Percentiles rank a stretch among this genome's conserved stretches.
Evolutionary conservation across 1,140 invertebrate genomes (phyloP).

Genomic region (Hylaeus volcanicus): DNA sequence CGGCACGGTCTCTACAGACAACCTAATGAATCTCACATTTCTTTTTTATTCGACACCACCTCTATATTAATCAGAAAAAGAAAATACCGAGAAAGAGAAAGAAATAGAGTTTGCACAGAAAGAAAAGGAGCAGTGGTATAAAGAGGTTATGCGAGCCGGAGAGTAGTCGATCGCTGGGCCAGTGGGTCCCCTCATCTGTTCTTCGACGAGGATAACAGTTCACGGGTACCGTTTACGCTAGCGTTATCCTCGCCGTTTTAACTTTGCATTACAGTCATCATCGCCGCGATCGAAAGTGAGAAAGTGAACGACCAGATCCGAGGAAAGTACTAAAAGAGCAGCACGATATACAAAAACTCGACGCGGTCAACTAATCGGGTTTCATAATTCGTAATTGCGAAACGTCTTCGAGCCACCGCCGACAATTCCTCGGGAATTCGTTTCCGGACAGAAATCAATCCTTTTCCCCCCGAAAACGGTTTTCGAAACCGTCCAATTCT

Average conservation of each 20-base stretch:
- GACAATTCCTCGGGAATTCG: neutral
- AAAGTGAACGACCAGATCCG: constrained; percentile 53
- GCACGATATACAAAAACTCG: neutral
- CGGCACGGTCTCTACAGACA: too few relatives aligned
- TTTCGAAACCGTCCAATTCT: too few relatives aligned
- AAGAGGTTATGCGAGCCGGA: constrained; percentile 67
- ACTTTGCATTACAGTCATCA: constrained; percentile 57
- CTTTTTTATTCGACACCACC: too few relatives aligned
- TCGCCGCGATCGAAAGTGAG: constrained; percentile 62
- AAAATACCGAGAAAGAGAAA: too few relatives aligned
- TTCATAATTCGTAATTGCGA: neutral
- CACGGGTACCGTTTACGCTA: constrained; percentile 73
- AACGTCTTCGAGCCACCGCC: neutral
- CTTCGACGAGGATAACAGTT: constrained; percentile 72
- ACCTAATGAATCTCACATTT: too few relatives aligned
- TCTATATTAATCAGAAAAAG: too few relatives aligned
- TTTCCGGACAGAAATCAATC: too few relatives aligned
- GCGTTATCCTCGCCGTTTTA: constrained; percentile 69
- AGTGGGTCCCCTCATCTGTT: constrained; percentile 66
- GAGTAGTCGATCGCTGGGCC: constrained; percentile 64
- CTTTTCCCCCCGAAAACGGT: too few relatives aligned
- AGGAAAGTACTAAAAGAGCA: constrained; percentile 27
- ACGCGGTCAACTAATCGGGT: neutral
- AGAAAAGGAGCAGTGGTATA: constrained; percentile 55
- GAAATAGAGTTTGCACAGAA: too few relatives aligned